Conservation (phyloP, 2,113 vertebrate genomes). For the zebrafish (Danio rerio) region GRCz12tu NC_133179.1:16386501-16387000, state of each 20-base stretch:
- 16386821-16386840: background rate
- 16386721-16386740: conserved; percentile 65
- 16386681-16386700: conserved; percentile 54
- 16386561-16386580: conserved; percentile 2
- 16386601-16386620: conserved; percentile 26
- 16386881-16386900: conserved; percentile 6
- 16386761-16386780: background rate
- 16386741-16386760: conserved; percentile 30
- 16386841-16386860: background rate
- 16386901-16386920: background rate
- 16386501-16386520: background rate
- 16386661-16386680: conserved; percentile 47
- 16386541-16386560: background rate
- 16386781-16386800: conserved; percentile 65
- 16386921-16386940: background rate
- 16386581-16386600: conserved; percentile 27
- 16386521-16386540: conserved; percentile 12
- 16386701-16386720: conserved; percentile 75
- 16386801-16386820: conserved; percentile 71
- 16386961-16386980: conserved; percentile 5
- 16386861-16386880: conserved; percentile 10
- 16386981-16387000: conserved; percentile 32
- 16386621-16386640: conserved; percentile 19
- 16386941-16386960: conserved; percentile 16
- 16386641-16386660: conserved; percentile 40